Percentiles rank a stretch among this genome's conserved stretches.
Evolutionary conservation across 2,113 vertebrate genomes (phyloP).

Genomic region (Cryptoleucopteryx plumbea): DNA sequence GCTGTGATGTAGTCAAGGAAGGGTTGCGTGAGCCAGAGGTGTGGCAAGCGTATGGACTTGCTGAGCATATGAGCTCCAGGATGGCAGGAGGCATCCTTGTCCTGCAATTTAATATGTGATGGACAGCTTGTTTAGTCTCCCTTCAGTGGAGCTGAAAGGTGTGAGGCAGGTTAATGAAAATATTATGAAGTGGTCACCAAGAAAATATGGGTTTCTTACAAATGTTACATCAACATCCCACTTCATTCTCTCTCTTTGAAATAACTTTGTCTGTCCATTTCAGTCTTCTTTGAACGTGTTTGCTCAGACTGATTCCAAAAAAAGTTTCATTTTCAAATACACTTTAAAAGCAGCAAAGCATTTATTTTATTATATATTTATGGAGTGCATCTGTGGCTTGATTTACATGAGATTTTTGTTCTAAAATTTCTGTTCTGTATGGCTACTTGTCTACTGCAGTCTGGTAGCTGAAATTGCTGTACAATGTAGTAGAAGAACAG

Average conservation of each 20-base stretch:
- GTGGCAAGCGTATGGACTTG: fast-evolving
- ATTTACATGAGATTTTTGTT: neutral
- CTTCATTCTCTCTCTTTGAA: neutral
- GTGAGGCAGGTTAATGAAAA: neutral
- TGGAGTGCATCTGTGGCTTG: neutral
- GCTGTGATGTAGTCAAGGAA: neutral
- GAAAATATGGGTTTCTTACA: neutral
- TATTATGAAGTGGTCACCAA: neutral
- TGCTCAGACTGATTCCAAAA: neutral
- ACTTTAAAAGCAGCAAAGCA: neutral
- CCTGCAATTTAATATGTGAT: neutral
- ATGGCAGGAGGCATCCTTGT: neutral
- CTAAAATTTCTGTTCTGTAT: neutral
- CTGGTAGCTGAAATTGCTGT: neutral
- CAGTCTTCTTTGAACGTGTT: neutral
- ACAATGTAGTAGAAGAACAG: neutral
- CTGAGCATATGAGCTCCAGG: neutral
- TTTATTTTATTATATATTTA: neutral
- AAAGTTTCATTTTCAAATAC: neutral
- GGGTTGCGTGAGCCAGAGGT: neutral
- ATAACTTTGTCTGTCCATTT: neutral
- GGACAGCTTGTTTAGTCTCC: neutral
- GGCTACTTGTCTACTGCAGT: neutral
- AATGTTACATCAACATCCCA: neutral
- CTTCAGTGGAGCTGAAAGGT: neutral